Percentiles rank a stretch among this genome's conserved stretches.
Evolutionary conservation across 2,113 vertebrate genomes (phyloP).

Genomic region (Xiphorhynchus elegans): DNA sequence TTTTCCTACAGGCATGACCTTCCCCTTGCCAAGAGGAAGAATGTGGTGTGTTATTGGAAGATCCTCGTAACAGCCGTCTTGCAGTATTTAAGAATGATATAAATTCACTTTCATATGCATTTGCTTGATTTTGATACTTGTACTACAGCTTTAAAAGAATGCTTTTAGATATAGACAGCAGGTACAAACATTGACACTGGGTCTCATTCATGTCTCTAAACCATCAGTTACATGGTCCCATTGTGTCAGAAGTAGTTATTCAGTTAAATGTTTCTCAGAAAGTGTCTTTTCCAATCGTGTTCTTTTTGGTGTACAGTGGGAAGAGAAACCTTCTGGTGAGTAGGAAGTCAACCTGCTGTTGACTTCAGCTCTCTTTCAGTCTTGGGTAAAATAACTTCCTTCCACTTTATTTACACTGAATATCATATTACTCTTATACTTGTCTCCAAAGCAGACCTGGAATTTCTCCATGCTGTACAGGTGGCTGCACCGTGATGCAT

Average conservation of each 20-base stretch:
- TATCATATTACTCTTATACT: fast-evolving
- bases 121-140: not conserved
- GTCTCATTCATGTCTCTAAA: not conserved
- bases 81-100: not conserved
- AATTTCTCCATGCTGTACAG: not conserved
- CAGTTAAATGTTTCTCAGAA: not conserved
- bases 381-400: not conserved
- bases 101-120: not conserved
- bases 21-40: not conserved
- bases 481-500: not conserved
- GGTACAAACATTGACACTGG: not conserved
- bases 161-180: not conserved
- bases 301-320: not conserved
- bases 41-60: not conserved
- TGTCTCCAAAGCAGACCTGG: not conserved
- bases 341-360: conserved; percentile 23
- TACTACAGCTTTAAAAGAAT: not conserved
- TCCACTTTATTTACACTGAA: not conserved
- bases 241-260: not conserved
- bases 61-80: not conserved
- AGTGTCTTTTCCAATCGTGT: not conserved
- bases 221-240: fast-evolving
- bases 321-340: conserved; percentile 28
- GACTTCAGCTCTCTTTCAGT: conserved; percentile 8
- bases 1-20: not conserved